These are phyloP conservation scores for Aphelocoma californica DNA, from an alignment of 2,797 vertebrate genomes.

Conservation along the genomic window DNA sequence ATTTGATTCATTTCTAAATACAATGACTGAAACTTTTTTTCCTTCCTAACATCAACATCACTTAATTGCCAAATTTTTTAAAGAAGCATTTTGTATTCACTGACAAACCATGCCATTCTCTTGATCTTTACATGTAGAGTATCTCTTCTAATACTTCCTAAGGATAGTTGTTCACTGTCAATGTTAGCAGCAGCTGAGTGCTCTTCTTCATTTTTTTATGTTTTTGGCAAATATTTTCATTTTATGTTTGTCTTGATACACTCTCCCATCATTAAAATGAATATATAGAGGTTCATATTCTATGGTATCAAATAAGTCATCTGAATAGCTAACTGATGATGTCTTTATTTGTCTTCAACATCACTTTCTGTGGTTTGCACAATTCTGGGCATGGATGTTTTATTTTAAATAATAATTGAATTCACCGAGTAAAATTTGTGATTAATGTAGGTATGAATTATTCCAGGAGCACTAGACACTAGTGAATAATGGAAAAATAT, in stretches of 20 bases:
- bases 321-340: not conserved
- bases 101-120: not conserved
- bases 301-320: not conserved
- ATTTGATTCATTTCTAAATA: not conserved
- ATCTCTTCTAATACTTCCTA: not conserved
- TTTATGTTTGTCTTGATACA: not conserved
- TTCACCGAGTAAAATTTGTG: conserved; percentile 28
- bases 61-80: not conserved
- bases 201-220: not conserved
- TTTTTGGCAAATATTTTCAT: conserved; percentile 4
- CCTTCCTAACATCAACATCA: not conserved
- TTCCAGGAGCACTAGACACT: conserved; percentile 25
- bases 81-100: not conserved
- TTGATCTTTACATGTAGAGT: not conserved
- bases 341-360: not conserved
- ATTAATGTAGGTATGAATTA: conserved; percentile 56
- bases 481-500: conserved; percentile 58
- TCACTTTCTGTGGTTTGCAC: not conserved
- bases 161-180: not conserved
- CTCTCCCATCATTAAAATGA: not conserved
- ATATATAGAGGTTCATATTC: not conserved
- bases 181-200: not conserved
- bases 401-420: conserved; percentile 41
- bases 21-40: not conserved
- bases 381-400: not conserved